Evolutionary conservation across 2,888 invertebrate species (phyloP), one percentile per base, ranked within the genome.

Genomic region (Cerceris ruficornis): DNA sequence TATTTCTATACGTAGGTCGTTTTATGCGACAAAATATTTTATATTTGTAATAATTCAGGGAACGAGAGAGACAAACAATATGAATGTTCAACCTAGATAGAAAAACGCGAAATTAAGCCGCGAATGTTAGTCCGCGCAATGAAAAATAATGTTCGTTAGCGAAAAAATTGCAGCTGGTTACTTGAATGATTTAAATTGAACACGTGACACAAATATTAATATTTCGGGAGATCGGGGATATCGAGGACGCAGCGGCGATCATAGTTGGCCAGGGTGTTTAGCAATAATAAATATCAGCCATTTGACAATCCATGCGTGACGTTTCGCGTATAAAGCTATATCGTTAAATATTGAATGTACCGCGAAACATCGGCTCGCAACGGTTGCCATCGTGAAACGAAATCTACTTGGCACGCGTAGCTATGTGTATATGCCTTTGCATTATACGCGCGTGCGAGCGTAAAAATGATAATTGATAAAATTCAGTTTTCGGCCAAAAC

Each of bases 201-300:
- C 59, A 17, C 39, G 8, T 14, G 9, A 15, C 49, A 9, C 15
- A 8, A 64, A 46, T 68, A 68, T 71, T 78, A 69, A 75, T 75
- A 75, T 71, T 68, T 60, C 64, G n/a, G 49, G 46, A 49, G 43
- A 50, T 11, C 39, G 42, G 13, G 28, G 61, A 15, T 11, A 11
- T 46, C 17, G 9, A 14, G 9, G 46, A 7, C 8, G 8, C 14
- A 42, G n/a, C 59, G 61, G 55, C 61, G 69, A 49, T 55, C 39
- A 15, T 8, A 13, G 28, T 2, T 13, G 43, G 41, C 28, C 61
- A 64, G 70, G 69, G 67, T 58, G 64, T 61, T 78, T 52, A 52
- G 41, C 28, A 28, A 66, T 67, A 80, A 77, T 75, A 72, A 80
- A 75, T 72, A 77, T 41, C 69, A 43, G 50, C 39, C 42, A 49